Conservation (phyloP, 2,797 vertebrate genomes). For the Kryptopterus vitreolus region DNA sequence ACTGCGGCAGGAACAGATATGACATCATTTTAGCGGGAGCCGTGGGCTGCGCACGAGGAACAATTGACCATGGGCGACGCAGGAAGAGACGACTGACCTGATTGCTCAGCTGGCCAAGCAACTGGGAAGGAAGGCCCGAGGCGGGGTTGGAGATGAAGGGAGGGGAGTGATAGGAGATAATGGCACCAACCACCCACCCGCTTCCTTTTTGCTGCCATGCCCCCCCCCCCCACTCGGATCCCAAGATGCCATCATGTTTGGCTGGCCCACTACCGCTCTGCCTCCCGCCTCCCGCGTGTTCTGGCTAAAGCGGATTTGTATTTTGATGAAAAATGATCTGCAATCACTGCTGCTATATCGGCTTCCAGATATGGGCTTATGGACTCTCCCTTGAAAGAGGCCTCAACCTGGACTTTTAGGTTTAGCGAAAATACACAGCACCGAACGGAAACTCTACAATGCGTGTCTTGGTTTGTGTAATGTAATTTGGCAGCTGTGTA, state of each 20-base stretch:
- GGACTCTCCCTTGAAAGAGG: conserved; percentile 60
- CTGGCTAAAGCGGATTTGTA: conserved; percentile 70
- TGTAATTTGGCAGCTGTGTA: background rate
- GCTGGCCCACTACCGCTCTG: conserved; percentile 46
- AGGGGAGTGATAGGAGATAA: conserved; percentile 49
- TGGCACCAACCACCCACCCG: conserved; percentile 35
- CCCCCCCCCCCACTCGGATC: conserved; percentile 50
- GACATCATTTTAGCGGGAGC: conserved; percentile 78
- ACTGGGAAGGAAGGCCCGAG: conserved; percentile 70
- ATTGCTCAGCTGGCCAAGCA: conserved; percentile 80
- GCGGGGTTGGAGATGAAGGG: conserved; percentile 33
- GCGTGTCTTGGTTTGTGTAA: background rate
- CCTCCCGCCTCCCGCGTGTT: conserved; percentile 37
- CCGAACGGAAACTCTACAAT: no score
- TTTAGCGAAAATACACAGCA: background rate
- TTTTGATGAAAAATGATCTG: conserved; percentile 74
- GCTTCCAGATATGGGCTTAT: conserved; percentile 65
- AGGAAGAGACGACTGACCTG: conserved; percentile 72
- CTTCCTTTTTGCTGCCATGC: conserved; percentile 27
- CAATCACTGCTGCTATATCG: conserved; percentile 58
- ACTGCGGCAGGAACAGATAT: conserved; percentile 71
- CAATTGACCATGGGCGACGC: conserved; percentile 57
- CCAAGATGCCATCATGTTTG: conserved; percentile 50
- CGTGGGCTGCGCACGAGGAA: conserved; percentile 66
- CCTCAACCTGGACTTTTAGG: conserved; percentile 54